These are phyloP conservation scores for Prorops nasuta DNA, from an alignment of 1,140 invertebrate genomes.

Conservation along the genomic window DNA sequence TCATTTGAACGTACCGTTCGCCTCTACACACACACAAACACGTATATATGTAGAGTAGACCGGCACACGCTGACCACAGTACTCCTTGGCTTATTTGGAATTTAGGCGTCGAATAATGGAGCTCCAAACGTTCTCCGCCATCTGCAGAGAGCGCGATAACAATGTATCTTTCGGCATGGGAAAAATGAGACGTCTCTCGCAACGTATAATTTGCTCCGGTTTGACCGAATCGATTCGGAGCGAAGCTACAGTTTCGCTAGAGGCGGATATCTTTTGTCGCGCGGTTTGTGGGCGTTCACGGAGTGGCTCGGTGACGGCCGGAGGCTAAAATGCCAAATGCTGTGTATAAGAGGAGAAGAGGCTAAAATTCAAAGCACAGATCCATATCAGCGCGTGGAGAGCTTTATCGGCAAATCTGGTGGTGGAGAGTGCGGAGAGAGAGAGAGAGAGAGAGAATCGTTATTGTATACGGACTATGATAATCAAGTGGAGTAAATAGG, in stretches of 20 bases:
- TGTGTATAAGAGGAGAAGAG: background rate
- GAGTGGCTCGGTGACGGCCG: too few species aligned
- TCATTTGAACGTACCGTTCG: too few species aligned
- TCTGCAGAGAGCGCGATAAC: slow-evolving; percentile 10
- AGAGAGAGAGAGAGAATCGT: too few species aligned
- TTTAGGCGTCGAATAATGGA: too few species aligned
- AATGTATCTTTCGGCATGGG: slow-evolving; percentile 6
- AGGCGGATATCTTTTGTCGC: slow-evolving; percentile 57
- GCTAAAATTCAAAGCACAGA: background rate
- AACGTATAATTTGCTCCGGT: slow-evolving; percentile 53
- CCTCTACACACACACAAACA: too few species aligned
- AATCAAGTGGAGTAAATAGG: slow-evolving; percentile 4
- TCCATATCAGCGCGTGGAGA: background rate
- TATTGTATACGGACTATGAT: too few species aligned
- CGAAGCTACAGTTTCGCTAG: slow-evolving; percentile 53
- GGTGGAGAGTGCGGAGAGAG: too few species aligned
- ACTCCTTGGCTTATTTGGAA: too few species aligned
- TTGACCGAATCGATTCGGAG: slow-evolving; percentile 51
- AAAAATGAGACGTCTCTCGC: slow-evolving; percentile 28
- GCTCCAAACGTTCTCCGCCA: too few species aligned
- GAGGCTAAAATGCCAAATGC: slow-evolving; percentile 10
- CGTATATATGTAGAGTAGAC: too few species aligned
- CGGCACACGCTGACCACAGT: too few species aligned
- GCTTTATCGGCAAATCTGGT: too few species aligned
- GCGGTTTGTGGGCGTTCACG: slow-evolving; percentile 49